Evolutionary conservation across 2,113 vertebrate species (phyloP).

Genomic region (Chionomys nivalis): DNA sequence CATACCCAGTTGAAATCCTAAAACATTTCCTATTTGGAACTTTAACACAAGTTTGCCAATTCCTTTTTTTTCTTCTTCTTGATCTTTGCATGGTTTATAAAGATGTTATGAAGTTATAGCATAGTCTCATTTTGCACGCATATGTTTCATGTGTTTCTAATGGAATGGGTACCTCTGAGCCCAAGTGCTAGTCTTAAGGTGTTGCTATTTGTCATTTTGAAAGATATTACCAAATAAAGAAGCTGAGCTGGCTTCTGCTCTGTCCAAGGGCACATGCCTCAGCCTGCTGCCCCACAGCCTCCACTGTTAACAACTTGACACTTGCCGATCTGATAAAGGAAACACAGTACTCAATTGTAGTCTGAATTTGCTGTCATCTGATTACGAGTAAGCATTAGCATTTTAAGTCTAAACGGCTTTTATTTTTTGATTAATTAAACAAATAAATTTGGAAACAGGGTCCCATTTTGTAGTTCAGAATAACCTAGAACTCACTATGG

Average conservation of each 20-base stretch:
- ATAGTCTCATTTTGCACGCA: background rate
- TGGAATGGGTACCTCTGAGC: background rate
- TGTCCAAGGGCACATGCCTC: background rate
- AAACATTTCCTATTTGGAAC: background rate
- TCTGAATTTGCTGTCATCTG: background rate
- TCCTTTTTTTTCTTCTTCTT: background rate
- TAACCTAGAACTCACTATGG: background rate
- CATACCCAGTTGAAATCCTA: background rate
- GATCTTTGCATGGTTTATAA: background rate
- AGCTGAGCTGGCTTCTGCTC: background rate
- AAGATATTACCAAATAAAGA: background rate
- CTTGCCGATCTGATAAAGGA: slow-evolving; percentile 5
- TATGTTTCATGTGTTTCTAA: background rate
- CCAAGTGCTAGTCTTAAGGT: background rate
- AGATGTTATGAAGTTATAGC: background rate
- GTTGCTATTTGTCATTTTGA: background rate
- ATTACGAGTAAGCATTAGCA: background rate
- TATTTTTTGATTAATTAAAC: background rate
- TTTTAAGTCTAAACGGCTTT: background rate
- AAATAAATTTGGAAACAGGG: background rate
- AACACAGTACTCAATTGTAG: background rate
- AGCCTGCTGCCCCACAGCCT: background rate
- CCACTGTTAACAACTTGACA: background rate
- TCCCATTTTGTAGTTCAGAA: background rate
- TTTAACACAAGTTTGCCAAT: background rate